phyloP scores from a whole-genome alignment of 2,113 vertebrate species.

The Cettia cetti region DNA sequence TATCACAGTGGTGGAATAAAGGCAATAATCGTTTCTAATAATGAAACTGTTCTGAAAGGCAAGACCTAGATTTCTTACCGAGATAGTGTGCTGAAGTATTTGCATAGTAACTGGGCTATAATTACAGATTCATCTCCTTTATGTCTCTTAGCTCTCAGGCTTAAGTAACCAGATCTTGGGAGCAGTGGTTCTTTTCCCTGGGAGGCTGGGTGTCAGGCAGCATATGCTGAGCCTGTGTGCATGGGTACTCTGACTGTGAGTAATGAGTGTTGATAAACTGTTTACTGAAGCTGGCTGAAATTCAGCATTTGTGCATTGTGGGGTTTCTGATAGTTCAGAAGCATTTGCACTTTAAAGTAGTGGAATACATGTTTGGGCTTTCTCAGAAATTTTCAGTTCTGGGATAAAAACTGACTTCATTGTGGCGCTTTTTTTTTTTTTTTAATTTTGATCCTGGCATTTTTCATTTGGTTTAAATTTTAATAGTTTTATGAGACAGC shows the following conservation, averaged over 20 bases:
- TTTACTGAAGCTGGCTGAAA: slow-evolving; percentile 38
- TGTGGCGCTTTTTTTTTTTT: not conserved
- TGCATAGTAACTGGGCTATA: slow-evolving; percentile 40
- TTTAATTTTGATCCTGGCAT: not conserved
- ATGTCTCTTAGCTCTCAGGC: slow-evolving; percentile 19
- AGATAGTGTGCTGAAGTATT: slow-evolving; percentile 38
- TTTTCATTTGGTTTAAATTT: not conserved
- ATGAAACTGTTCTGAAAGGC: slow-evolving; percentile 42
- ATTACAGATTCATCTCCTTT: slow-evolving; percentile 62
- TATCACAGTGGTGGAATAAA: slow-evolving; percentile 40
- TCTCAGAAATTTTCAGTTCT: not conserved
- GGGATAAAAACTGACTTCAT: not conserved
- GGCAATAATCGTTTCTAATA: slow-evolving; percentile 57
- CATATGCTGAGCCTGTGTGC: slow-evolving; percentile 33
- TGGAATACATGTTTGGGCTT: not conserved
- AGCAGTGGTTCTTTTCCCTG: not conserved
- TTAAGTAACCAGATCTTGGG: slow-evolving; percentile 21
- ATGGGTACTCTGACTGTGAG: slow-evolving; percentile 37
- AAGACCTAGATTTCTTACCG: slow-evolving; percentile 48
- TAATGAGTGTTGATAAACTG: slow-evolving; percentile 57
- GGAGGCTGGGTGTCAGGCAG: slow-evolving; percentile 32
- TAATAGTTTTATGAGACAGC: not conserved
- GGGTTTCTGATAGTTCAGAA: not conserved
- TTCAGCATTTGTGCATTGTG: slow-evolving; percentile 9
- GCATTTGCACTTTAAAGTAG: not conserved